Evolutionary conservation across 2,113 vertebrate genomes (phyloP).

Genomic region (Limanda limanda): DNA sequence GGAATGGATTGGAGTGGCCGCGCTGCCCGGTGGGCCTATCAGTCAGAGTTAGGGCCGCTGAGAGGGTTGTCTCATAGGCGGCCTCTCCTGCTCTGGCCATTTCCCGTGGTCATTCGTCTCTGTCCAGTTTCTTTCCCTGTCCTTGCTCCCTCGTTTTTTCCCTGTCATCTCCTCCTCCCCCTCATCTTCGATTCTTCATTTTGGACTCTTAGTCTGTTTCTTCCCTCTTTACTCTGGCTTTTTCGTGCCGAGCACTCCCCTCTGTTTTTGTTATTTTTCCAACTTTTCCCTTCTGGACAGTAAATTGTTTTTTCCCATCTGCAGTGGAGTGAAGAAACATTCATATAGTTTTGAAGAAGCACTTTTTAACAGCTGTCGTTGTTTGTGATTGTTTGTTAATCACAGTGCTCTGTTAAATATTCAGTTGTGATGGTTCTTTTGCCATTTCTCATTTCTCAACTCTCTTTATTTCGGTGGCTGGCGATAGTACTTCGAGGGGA

Average conservation of each 20-base stretch:
- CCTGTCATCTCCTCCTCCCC: conserved; percentile 52
- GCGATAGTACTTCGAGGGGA: too few species aligned
- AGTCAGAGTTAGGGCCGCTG: conserved; percentile 73
- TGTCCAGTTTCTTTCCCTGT: conserved; percentile 66
- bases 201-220: conserved; percentile 3
- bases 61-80: conserved; percentile 67
- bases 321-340: too few species aligned
- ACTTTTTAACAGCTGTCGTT: too few species aligned
- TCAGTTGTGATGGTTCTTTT: too few species aligned
- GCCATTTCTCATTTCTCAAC: too few species aligned
- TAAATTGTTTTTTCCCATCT: background rate
- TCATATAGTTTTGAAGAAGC: too few species aligned
- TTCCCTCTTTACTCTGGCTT: background rate
- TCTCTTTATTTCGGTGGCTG: too few species aligned
- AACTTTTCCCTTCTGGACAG: background rate
- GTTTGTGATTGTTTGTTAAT: too few species aligned
- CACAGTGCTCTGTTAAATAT: too few species aligned
- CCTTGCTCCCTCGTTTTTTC: conserved; percentile 21
- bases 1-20: conserved; percentile 41
- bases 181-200: conserved; percentile 54
- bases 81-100: conserved; percentile 63
- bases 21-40: conserved; percentile 65
- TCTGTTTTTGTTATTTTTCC: background rate
- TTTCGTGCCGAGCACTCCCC: background rate
- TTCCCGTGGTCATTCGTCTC: conserved; percentile 76